Conservation (phyloP, 2,888 invertebrate genomes). For the Biston stratarius region DNA sequence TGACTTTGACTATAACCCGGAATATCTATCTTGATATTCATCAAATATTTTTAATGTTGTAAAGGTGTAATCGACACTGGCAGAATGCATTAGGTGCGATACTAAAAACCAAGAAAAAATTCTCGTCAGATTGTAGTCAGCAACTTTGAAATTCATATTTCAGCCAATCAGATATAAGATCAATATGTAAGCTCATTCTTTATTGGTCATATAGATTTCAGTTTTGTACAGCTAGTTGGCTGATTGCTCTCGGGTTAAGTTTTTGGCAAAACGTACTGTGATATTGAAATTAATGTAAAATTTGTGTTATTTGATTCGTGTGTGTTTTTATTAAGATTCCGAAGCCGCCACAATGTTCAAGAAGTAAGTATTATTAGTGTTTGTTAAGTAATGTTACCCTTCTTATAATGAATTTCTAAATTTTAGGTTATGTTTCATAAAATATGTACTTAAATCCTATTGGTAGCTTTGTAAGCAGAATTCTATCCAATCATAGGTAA, state of each 20-base stretch:
- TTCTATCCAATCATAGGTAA: conserved; percentile 1
- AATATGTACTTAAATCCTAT: background rate
- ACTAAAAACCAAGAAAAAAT: too few relatives aligned
- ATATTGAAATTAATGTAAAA: conserved; percentile 1
- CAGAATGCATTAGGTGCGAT: too few relatives aligned
- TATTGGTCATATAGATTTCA: background rate
- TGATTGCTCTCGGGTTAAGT: background rate
- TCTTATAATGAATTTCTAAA: background rate
- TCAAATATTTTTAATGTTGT: too few relatives aligned
- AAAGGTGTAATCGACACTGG: too few relatives aligned
- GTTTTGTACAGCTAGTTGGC: background rate
- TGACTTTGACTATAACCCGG: too few relatives aligned
- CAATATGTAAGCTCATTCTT: background rate
- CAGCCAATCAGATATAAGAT: conserved; percentile 5
- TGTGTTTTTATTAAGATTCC: background rate
- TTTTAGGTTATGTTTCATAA: conserved; percentile 10
- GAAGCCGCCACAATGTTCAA: conserved; percentile 73
- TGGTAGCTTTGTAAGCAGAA: conserved; percentile 3
- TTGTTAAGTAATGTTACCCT: background rate
- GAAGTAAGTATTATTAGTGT: conserved; percentile 70
- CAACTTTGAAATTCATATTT: background rate
- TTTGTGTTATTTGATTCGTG: background rate
- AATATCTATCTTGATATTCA: too few relatives aligned
- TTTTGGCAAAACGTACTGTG: background rate
- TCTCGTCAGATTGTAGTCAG: too few relatives aligned